Evolutionary conservation across 1,140 invertebrate genomes (phyloP), one percentile per base, ranked within the genome.

Genomic region (Phthorimaea operculella): DNA sequence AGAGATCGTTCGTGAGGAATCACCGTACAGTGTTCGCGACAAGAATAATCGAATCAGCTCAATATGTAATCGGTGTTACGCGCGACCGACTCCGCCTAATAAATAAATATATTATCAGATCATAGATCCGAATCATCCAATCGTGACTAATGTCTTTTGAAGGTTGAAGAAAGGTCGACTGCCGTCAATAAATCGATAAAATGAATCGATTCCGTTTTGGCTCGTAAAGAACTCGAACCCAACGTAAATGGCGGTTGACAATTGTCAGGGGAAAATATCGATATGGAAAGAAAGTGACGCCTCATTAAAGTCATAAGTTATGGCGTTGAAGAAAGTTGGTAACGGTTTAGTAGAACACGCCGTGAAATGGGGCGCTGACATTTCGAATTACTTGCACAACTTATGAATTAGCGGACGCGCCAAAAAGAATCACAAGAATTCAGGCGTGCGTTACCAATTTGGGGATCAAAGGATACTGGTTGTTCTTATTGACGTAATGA

Each of bases 181-280:
- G 67, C n/a, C 44, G 44, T 47, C 11, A 47, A 47, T 47, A 39
- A 39, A 39, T 39, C 36, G 2, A n/a, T 28, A 28, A 4, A 28
- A 28, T 79, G 72, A 73, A 76, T 74, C 59, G 49, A 45, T 55
- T 70, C 66, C 70, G 74, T 79, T 79, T 79, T 76, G 70, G 70
- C 36, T 79, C 71, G 66, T 79, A 76, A 79, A 79, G 69, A 64
- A 71, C 67, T 76, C 72, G 70, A 58, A 72, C 76, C 72, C 69
- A 28, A 14, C 36, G 48, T 10, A 9, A 10, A 8, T 28, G 21
- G 18, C 21, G 48, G 48, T 50, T 28, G 14, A 28, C 16, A 28
- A 28, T 50, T 50, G 48, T 50, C 16, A 14, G 3, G 18, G 11
- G 7, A 21, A 50, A 50, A 28, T 50, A 50, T 50, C 21, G n/a